These are phyloP conservation scores for Chiridota heheva DNA, from an alignment of 35 echinoderm and acorn worm species.

Conservation along the genomic window DNA sequence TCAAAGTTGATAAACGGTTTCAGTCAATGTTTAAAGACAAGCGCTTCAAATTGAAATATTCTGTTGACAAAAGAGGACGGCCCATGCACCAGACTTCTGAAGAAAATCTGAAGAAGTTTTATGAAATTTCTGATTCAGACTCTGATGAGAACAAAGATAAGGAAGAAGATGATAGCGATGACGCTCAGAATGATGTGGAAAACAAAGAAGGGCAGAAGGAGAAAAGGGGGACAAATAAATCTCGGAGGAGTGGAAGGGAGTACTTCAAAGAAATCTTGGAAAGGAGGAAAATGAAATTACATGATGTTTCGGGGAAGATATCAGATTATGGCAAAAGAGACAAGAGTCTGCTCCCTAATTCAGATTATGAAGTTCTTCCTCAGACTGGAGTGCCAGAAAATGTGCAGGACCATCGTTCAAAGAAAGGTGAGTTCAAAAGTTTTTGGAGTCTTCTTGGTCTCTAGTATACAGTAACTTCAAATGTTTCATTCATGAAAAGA, in stretches of 20 bases:
- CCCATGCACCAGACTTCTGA: conserved; percentile 66
- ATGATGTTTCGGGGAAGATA: no score
- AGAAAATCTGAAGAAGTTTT: conserved; percentile 83
- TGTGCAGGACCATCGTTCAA: neutral
- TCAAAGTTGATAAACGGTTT: conserved; percentile 92
- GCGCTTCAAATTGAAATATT: conserved; percentile 89
- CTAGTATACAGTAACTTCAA: no score
- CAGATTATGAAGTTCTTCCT: neutral
- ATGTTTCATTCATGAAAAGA: no score
- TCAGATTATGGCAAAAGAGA: no score
- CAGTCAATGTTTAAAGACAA: conserved; percentile 92
- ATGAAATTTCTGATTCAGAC: conserved; percentile 80
- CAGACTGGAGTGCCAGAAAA: neutral
- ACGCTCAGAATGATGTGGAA: neutral
- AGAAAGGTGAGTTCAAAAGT: conserved; percentile 1
- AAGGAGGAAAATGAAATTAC: conserved; percentile 28
- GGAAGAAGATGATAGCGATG: neutral
- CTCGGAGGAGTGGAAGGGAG: conserved; percentile 4
- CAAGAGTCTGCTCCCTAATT: neutral
- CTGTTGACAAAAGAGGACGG: conserved; percentile 92
- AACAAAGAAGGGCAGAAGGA: no score
- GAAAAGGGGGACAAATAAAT: conserved; percentile 5
- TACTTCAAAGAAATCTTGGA: neutral
- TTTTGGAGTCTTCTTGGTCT: conserved; percentile 15
- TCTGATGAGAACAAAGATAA: conserved; percentile 46